Percentiles rank a stretch among this genome's conserved stretches.
Conservation (phyloP, 2,113 vertebrate genomes). For the Balaeniceps rex region DNA sequence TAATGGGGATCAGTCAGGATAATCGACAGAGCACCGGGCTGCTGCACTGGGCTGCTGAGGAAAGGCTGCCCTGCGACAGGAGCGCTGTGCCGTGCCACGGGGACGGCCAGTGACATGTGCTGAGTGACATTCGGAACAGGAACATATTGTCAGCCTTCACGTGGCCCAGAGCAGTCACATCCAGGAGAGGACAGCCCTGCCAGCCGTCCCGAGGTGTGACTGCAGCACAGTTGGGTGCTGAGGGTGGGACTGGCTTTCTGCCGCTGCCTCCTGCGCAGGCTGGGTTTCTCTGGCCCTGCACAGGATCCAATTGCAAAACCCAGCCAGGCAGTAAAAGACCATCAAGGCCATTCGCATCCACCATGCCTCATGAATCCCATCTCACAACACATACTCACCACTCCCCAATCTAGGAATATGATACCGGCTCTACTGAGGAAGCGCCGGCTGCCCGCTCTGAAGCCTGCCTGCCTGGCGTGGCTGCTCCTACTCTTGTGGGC, state of each 20-base stretch:
- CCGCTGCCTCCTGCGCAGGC: not conserved
- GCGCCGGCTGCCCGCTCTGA: rapidly evolving
- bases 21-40: not conserved
- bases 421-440: not conserved
- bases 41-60: not conserved
- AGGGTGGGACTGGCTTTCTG: not conserved
- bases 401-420: not conserved
- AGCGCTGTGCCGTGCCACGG: not conserved
- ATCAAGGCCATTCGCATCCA: not conserved
- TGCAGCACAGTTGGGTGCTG: not conserved
- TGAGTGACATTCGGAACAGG: not conserved
- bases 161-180: not conserved
- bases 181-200: not conserved
- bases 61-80: rapidly evolving
- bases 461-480: rapidly evolving
- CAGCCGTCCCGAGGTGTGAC: rapidly evolving
- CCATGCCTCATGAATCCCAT: not conserved
- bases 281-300: not conserved
- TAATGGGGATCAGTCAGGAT: not conserved
- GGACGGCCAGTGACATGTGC: rapidly evolving
- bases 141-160: not conserved
- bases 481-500: not conserved
- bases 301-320: not conserved
- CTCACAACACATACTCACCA: not conserved
- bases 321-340: not conserved